Evolutionary conservation across 2,888 invertebrate genomes (phyloP).

Genomic region (Pediacus dermestoides): DNA sequence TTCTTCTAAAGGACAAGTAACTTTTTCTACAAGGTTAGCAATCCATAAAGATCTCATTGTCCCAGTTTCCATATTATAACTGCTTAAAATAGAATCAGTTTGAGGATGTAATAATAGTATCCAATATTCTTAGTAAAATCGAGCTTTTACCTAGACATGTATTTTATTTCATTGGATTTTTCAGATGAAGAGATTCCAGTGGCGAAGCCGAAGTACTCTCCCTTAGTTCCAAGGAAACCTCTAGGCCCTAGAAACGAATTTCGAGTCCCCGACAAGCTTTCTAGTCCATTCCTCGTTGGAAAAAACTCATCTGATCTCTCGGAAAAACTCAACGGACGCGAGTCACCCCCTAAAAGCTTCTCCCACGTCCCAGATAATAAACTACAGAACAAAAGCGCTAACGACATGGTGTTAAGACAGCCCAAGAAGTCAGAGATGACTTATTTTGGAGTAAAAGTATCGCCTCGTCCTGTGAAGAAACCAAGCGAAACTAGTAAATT

Average conservation of each 20-base stretch:
- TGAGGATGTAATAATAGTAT: too few species aligned
- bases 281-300: conserved; percentile 43
- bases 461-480: conserved; percentile 34
- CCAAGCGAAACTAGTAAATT: conserved; percentile 29
- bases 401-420: conserved; percentile 42
- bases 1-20: too few species aligned
- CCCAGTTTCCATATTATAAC: too few species aligned
- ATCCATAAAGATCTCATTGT: too few species aligned
- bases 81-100: too few species aligned
- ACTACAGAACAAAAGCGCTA: conserved; percentile 26
- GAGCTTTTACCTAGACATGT: too few species aligned
- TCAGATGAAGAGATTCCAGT: too few species aligned
- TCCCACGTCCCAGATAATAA: conserved; percentile 22
- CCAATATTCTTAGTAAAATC: too few species aligned
- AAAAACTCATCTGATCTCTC: conserved; percentile 16
- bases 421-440: conserved; percentile 48
- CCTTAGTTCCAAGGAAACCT: conserved; percentile 33
- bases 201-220: conserved; percentile 30
- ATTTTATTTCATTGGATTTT: too few species aligned
- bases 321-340: conserved; percentile 9
- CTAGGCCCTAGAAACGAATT: background rate
- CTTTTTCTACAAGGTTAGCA: too few species aligned
- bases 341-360: conserved; percentile 23
- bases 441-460: conserved; percentile 44
- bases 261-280: conserved; percentile 33